A percentile compares a stretch with the other conserved stretches of the same genome.
These are phyloP conservation scores for Euwallacea similis DNA, from an alignment of 1,140 invertebrate genomes.

Conservation along the genomic window DNA sequence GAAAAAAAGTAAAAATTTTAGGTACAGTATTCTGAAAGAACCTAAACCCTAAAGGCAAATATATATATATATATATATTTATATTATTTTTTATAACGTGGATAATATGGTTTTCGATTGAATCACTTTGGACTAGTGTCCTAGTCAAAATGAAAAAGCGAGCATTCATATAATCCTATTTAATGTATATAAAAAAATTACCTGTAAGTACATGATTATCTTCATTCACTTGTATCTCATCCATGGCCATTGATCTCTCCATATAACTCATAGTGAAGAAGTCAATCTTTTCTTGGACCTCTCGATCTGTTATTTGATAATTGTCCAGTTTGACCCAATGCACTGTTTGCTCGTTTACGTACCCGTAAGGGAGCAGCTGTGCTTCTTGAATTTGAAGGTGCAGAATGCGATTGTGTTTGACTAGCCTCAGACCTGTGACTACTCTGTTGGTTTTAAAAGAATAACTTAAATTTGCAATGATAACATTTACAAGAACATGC, in stretches of 20 bases:
- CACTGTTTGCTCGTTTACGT: slow-evolving; percentile 60
- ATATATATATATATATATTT: no score
- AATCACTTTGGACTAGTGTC: no score
- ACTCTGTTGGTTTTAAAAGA: slow-evolving; percentile 58
- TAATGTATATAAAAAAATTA: slow-evolving; percentile 44
- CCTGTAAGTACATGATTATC: slow-evolving; percentile 66
- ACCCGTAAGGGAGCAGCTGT: slow-evolving; percentile 62
- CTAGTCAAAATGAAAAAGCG: no score
- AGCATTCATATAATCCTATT: no score
- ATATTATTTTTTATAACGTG: no score
- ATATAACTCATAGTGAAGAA: slow-evolving; percentile 74
- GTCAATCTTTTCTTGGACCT: slow-evolving; percentile 60
- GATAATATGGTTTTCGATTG: no score
- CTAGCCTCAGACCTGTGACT: slow-evolving; percentile 72
- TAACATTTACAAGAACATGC: slow-evolving; percentile 56
- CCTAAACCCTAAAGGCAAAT: no score
- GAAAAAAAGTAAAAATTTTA: no score
- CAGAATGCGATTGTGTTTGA: slow-evolving; percentile 70
- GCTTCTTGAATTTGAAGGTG: slow-evolving; percentile 79
- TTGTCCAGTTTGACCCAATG: slow-evolving; percentile 66
- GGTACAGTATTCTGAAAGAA: no score
- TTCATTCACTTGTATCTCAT: slow-evolving; percentile 65
- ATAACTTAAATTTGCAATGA: no score
- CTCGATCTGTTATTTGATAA: slow-evolving; percentile 57
- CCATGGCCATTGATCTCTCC: slow-evolving; percentile 73